Evolutionary conservation across 2,888 invertebrate species (phyloP).

Genomic region (Drosophila diplacantha): DNA sequence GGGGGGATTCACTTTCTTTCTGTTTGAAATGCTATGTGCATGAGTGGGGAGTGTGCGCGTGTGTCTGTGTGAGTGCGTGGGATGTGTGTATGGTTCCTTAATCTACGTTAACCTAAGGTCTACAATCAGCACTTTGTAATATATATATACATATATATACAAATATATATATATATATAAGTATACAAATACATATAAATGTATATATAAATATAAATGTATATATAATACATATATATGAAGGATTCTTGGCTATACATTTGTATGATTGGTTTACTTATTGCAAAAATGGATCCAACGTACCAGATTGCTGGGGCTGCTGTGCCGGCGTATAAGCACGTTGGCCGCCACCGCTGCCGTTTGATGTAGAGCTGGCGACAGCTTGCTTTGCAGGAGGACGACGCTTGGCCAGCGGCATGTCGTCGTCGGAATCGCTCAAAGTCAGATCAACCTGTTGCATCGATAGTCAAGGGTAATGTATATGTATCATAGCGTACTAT

Average conservation of each 20-base stretch:
- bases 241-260: conserved; percentile 43
- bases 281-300: conserved; percentile 76
- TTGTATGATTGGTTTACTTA: conserved; percentile 32
- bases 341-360: conserved; percentile 56
- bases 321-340: conserved; percentile 62
- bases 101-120: conserved; percentile 34
- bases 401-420: conserved; percentile 82
- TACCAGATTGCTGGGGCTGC: conserved; percentile 74
- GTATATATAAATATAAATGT: not conserved
- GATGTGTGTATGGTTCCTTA: conserved; percentile 40
- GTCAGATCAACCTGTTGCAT: conserved; percentile 83
- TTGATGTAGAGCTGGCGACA: conserved; percentile 66
- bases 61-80: conserved; percentile 22
- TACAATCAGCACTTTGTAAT: conserved; percentile 44
- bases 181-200: not conserved
- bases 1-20: not conserved
- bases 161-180: not conserved
- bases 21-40: conserved; percentile 1
- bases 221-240: conserved; percentile 13
- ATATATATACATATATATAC: not conserved
- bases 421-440: conserved; percentile 85
- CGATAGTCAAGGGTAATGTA: not conserved
- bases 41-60: conserved; percentile 2
- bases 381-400: conserved; percentile 77
- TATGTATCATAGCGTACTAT: too few species aligned